Base-by-base conservation (phyloP, 2,888 invertebrate genomes). In the Iphiclides podalirius region DNA sequence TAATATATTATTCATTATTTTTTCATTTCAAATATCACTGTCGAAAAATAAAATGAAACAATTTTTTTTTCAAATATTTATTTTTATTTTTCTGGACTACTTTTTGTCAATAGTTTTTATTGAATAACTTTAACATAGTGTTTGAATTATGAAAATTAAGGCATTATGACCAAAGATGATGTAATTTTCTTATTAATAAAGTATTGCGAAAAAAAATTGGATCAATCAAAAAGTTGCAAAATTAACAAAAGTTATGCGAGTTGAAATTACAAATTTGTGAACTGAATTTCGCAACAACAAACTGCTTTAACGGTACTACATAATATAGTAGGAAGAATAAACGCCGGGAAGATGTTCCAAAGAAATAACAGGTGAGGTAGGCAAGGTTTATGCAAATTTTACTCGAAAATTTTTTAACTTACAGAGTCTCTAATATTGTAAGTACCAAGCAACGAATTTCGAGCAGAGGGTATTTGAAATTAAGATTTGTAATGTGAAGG, bases 381-480 rank as follows among this genome's bases (percentile, higher is more conserved):
- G 67, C 70, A 67, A 79, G 81, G 79, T 80, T 84, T 86, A 87
- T 84, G 86, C 70, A 79, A 86, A 87, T 86, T 81, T 79, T 67
- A 76, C 75, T 77, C 67, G 71, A 74, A 64, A 72, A 57, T 76
- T 81, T 81, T 83, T 80, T 71, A 78, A 82, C 77, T 85, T 79
- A 59, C 73, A 71, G 70, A 77, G 70, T 74, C 72, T 76, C 76
- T 75, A 66, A 76, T 79, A 78, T 80, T 83, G 79, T 83, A 81
- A 79, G 81, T 82, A 80, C 72, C 69, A 69, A 83, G 81, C 79
- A 83, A 74, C 77, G 62, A 73, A 72, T 64, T 63, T 66, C 59
- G 60, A 61, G 66, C 67, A 70, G 70, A 72, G 67, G 70, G 72
- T 75, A 71, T 72, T 76, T 63, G 61, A 58, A 55, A 53, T 60